Conservation (phyloP, 2,797 vertebrate genomes). For the Crax fasciolata region DNA sequence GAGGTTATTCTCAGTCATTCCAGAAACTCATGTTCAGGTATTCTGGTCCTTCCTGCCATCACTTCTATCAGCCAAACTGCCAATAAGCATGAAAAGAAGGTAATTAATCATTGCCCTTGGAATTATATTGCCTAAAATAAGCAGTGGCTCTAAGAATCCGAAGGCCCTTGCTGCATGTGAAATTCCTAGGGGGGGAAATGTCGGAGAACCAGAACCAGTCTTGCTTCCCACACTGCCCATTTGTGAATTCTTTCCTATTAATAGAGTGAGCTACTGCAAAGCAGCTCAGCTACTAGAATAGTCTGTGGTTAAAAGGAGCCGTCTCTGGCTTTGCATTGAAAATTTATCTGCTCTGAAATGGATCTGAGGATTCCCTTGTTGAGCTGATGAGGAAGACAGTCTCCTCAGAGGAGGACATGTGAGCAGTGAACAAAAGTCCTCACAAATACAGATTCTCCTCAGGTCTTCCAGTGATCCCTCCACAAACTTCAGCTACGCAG, state of each 20-base stretch:
- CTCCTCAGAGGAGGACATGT: not conserved
- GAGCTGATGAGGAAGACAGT: not conserved
- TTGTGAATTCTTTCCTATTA: constrained; percentile 55
- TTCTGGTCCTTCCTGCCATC: not conserved
- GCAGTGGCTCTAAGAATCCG: not conserved
- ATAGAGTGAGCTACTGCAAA: constrained; percentile 4
- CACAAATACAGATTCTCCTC: not conserved
- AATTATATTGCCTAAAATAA: constrained; percentile 24
- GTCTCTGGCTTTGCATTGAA: not conserved
- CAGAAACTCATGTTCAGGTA: not conserved
- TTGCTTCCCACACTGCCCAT: constrained; percentile 28
- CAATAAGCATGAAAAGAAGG: not conserved
- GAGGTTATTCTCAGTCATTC: not conserved
- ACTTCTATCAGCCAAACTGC: not conserved
- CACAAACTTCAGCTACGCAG: not conserved
- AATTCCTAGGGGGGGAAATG: constrained; percentile 3
- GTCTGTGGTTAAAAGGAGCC: not conserved
- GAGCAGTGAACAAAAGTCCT: not conserved
- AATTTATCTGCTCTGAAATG: not conserved
- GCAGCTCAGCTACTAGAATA: not conserved
- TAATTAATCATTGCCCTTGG: not conserved
- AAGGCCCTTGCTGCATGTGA: not conserved
- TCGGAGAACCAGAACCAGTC: constrained; percentile 19
- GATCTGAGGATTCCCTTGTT: not conserved
- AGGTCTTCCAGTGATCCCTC: not conserved